Conservation (phyloP, 2,113 vertebrate species). For the Sebastes schlegelii region DNA sequence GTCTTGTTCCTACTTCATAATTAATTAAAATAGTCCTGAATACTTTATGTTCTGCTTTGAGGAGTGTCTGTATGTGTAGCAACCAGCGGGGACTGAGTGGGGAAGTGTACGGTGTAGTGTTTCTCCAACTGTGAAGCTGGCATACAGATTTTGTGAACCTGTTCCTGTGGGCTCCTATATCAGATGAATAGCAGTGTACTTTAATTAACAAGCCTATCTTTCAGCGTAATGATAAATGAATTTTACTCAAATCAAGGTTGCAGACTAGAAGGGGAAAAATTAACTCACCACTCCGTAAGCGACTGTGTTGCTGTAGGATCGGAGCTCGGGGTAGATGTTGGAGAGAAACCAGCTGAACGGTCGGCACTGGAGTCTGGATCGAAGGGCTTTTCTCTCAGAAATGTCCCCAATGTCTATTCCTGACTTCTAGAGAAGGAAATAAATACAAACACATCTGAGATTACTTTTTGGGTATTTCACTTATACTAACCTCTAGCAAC, state of each 20-base stretch:
- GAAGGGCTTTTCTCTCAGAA: constrained; percentile 89
- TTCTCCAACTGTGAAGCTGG: neutral
- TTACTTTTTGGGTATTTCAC: neutral
- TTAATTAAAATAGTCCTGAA: constrained; percentile 31
- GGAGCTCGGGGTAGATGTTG: constrained; percentile 95
- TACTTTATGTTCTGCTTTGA: constrained; percentile 2
- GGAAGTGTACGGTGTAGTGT: neutral
- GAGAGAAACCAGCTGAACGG: constrained; percentile 97
- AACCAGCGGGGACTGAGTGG: neutral
- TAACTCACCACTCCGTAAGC: constrained; percentile 93
- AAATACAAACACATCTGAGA: neutral
- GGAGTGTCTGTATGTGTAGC: neutral
- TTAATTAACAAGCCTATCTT: neutral
- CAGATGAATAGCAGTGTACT: neutral
- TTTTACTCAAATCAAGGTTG: neutral
- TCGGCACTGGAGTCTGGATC: constrained; percentile 91
- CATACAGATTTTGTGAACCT: neutral
- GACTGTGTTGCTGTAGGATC: constrained; percentile 91
- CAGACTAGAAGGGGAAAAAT: neutral
- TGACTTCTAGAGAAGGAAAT: constrained; percentile 85
- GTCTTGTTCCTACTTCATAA: constrained; percentile 36
- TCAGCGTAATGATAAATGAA: neutral
- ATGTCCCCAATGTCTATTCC: constrained; percentile 96
- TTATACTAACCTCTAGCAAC: neutral
- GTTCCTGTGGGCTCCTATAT: neutral